Percentiles rank a stretch among this genome's conserved stretches.
Conservation (phyloP, 1,140 invertebrate genomes). For the Brachionus calyciflorus region DNA sequence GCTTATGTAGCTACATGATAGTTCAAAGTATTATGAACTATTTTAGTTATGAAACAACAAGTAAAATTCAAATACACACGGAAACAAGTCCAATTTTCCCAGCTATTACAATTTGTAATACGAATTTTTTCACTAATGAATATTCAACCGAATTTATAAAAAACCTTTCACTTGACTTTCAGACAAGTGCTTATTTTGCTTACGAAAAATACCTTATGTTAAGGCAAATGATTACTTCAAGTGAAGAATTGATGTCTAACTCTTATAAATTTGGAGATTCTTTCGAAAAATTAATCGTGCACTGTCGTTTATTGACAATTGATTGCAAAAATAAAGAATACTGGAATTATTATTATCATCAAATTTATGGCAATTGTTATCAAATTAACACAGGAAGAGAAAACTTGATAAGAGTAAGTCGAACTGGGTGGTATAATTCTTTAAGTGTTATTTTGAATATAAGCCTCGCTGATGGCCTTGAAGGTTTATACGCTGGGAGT, state of each 20-base stretch:
- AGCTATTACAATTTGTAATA: not conserved
- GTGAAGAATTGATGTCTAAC: not conserved
- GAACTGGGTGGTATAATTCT: too few species aligned
- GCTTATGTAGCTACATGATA: not conserved
- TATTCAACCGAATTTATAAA: not conserved
- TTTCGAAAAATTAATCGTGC: not conserved
- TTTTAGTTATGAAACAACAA: too few species aligned
- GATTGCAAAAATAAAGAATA: not conserved
- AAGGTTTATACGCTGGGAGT: too few species aligned
- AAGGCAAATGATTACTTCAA: not conserved
- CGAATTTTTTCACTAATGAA: constrained; percentile 3
- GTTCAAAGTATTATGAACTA: too few species aligned
- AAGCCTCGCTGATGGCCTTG: too few species aligned
- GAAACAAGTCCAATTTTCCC: too few species aligned
- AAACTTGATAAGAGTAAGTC: too few species aligned
- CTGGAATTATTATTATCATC: not conserved
- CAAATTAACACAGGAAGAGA: too few species aligned
- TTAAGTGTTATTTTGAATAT: too few species aligned
- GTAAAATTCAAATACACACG: too few species aligned
- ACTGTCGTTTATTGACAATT: not conserved
- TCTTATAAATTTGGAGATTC: not conserved
- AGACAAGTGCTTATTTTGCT: too few species aligned
- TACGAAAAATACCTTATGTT: not conserved
- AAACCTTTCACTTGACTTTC: not conserved
- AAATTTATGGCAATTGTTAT: constrained; percentile 21